Base-by-base conservation (phyloP, 2,113 vertebrate genomes). In the Periophthalmodon schlosseri region DNA sequence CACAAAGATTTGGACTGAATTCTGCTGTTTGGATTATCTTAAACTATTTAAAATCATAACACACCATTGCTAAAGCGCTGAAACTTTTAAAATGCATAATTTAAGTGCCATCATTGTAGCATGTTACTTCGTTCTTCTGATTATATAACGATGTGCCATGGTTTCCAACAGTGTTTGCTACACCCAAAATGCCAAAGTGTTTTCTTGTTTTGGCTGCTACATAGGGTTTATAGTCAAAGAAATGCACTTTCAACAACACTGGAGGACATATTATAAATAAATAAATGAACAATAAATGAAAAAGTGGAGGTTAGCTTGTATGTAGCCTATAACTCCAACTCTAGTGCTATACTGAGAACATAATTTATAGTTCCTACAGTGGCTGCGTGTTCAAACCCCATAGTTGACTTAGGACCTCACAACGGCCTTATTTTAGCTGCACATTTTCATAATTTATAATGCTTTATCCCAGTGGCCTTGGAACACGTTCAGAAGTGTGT, bases 91-190 rank as follows among this genome's bases (percentile, higher is more conserved):
- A 52, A 18, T 52, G 6, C 15, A 18, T 3, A 16, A 5, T 50
- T 5, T 16, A 3, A 3, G 49, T 4, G 2, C 12, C 5, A 15
- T 54, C n/a, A 54, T n/a, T 54, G 52, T 5, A 20, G 18, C 20
- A 9, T 20, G 52, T 10, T n/a, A 20, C 52, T n/a, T 2, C 52
- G 8, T 54, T n/a, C 49, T 20, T 56, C 21, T 5, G 21, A 2
- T 60, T 57, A 74, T 73, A 44, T 68, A 86, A 83, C 78, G 50
- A 73, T 49, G 77, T 81, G 65, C 77, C 73, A 78, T 47, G 74
- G 69, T 86, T 80, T 81, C 86, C 86, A 86, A 46, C 61, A 77
- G 71, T 81, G 78, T 86, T 76, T 83, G 86, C 86, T 68, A 86
- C 86, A 67, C 78, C 79, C 76, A 79, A 83, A 84, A 83, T 73